Conservation (phyloP, 2,113 vertebrate genomes). For the Mustela lutreola region DNA sequence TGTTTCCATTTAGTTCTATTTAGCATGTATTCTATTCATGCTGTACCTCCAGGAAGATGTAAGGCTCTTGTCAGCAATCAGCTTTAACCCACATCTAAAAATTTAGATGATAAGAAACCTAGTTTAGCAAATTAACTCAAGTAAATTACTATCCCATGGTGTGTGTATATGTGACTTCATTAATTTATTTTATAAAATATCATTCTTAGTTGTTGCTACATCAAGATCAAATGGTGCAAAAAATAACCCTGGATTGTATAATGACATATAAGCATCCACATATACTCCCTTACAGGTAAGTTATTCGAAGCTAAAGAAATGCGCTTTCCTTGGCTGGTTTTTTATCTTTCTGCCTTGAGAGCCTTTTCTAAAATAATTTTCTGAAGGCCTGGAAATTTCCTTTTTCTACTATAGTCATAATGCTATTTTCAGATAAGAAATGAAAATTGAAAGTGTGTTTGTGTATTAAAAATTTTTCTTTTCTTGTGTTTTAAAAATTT, state of each 20-base stretch:
- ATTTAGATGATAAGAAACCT: constrained; percentile 22
- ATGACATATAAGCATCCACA: constrained; percentile 95
- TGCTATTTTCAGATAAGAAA: constrained; percentile 1
- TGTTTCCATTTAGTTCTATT: background rate
- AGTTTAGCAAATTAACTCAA: background rate
- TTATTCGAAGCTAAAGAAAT: constrained; percentile 10
- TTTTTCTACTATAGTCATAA: background rate
- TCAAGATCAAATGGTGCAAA: constrained; percentile 96
- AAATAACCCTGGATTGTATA: constrained; percentile 94
- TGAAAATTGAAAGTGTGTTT: constrained; percentile 32
- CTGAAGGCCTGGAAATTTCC: background rate
- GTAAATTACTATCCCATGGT: background rate
- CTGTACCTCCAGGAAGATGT: background rate
- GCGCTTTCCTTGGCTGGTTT: background rate
- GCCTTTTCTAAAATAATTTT: constrained; percentile 33
- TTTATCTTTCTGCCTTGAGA: constrained; percentile 29
- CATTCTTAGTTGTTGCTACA: constrained; percentile 93
- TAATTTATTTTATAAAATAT: constrained; percentile 70
- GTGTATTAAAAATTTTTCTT: constrained; percentile 10
- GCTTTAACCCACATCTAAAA: background rate
- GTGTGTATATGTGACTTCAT: constrained; percentile 22
- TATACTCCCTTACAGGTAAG: constrained; percentile 95
- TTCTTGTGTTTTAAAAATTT: constrained; percentile 3
- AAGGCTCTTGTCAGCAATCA: background rate
- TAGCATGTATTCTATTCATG: background rate